Evolutionary conservation across 2,797 vertebrate species (phyloP).

Genomic region (Tokudaia tokunoshimensis): DNA sequence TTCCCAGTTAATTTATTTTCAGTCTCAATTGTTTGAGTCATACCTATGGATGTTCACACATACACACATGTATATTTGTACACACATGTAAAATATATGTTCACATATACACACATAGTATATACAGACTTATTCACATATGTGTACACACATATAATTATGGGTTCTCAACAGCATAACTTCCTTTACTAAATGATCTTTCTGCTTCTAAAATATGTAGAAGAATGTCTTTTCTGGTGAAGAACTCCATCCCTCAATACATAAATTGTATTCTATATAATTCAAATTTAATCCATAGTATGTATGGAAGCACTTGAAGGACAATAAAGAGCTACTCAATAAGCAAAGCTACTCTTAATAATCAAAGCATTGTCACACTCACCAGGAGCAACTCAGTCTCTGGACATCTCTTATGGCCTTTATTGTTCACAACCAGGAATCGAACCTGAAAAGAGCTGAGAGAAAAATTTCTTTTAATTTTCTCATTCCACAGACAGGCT

Average conservation of each 20-base stretch:
- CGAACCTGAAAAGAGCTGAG: neutral
- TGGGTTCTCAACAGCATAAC: neutral
- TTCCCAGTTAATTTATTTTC: constrained; percentile 31
- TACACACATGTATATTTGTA: accelerated
- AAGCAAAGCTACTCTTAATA: too few species aligned
- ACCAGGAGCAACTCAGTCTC: neutral
- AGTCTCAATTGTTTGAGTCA: neutral
- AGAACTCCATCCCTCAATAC: neutral
- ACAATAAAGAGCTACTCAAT: constrained; percentile 1
- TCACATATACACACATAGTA: neutral
- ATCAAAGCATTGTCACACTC: neutral
- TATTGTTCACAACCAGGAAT: neutral
- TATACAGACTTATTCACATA: neutral
- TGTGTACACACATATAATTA: neutral
- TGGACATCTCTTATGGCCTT: neutral
- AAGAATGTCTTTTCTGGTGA: neutral
- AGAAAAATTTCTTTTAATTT: constrained; percentile 60
- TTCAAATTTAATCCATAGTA: neutral
- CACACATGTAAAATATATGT: neutral
- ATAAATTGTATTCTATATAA: neutral
- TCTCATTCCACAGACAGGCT: neutral
- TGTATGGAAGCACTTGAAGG: neutral
- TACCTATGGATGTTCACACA: neutral
- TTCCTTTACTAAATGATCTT: constrained; percentile 1
- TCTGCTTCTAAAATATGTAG: constrained; percentile 12